Base-by-base conservation (phyloP, 2,797 vertebrate genomes). In the Rhinoraja longicauda region DNA sequence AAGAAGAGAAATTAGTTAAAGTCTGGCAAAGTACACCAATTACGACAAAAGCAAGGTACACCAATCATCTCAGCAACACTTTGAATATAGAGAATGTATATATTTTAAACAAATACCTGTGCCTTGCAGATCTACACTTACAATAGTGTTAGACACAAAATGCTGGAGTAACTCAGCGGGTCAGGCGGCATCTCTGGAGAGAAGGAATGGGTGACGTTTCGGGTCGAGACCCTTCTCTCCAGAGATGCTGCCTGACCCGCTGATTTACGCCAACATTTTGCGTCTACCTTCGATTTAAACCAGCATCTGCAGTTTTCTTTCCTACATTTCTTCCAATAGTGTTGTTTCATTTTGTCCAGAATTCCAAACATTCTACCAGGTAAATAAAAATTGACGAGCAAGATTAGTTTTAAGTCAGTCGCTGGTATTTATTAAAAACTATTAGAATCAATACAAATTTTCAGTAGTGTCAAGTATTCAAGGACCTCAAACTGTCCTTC, bases 401-500 rank as follows among this genome's bases (percentile, higher is more conserved):
- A n/a, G 8, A 32, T 90, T 67, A 67, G 21, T 67, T 90, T 36
- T 90, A 21, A 84, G 32, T 36, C 5, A 64, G n/a, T 90, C n/a
- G n/a, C 36, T 32, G 15, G 67, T 67, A n/a, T 6, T 29, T 67
- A n/a, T 90, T 32, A n/a, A 32, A 64, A 88, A 17, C 13, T 64
- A n/a, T 64, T 19, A 88, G 57, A 88, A 67, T 62, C 24, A 19
- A 90, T 64, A 67, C 17, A 36, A 17, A 67, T 32, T n/a, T 90
- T 21, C 12, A 64, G 86, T 10, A 64, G 62, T 36, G 67, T 67
- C 36, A 88, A 67, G 70, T 67, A 67, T 21, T 62, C n/a, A 32
- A 90, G 59, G 59, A 90, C 86, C n/a, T 67, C 86, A 88, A 59
- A 21, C 17, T 24, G n/a, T 90, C 86, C 62, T 90, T 67, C 86